Evolutionary conservation across 2,797 vertebrate genomes (phyloP), one percentile per base, ranked within the genome.

Genomic region (Acanthurus lineatus): DNA sequence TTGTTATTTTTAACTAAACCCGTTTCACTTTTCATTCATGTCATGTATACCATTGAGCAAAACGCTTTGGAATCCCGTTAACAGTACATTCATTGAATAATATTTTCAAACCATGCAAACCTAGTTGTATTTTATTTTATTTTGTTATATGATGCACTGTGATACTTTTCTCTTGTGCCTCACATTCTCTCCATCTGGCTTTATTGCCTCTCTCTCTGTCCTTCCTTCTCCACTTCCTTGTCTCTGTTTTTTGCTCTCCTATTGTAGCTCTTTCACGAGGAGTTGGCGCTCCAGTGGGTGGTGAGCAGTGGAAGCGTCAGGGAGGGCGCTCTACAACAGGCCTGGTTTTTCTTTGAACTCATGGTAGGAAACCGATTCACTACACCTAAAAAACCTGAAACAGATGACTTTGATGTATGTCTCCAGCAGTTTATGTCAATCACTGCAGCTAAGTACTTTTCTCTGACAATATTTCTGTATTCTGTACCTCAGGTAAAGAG

Each of bases 311-410:
- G 98, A 57, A 97, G 96, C 0, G 98, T 99, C 69, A 95, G 98
- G 32, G 98, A 99, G 68, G 96, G 97, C 0, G 97, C 98, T 54
- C 94, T 99, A 1, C 98, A 99, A 40, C 98, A 99, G 79, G 98
- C 98, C 76, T 99, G 98, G 98, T 99, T 99, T 95, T 99, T 99
- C 95, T 99, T 99, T 77, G 98, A 99, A 87, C 95, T 99, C 69
- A 99, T 99, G 98, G 98, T 99, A 93, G 94, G 96, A 86, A 76
- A 86, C n/a, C n/a, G n/a, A n/a, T n/a, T n/a, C n/a, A n/a, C 28
- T 11, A 56, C 19, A 35, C 38, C 3, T 20, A 10, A 11, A 58
- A 71, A 12, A 20, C 6, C 49, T 19, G 40, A 42, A 42, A 42
- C 40, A 42, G 40, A 9, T 45, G 17, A 40, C 22, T 10, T 3